phyloP scores from a whole-genome alignment of 2,797 vertebrate species.

The Phataginus tricuspis region DNA sequence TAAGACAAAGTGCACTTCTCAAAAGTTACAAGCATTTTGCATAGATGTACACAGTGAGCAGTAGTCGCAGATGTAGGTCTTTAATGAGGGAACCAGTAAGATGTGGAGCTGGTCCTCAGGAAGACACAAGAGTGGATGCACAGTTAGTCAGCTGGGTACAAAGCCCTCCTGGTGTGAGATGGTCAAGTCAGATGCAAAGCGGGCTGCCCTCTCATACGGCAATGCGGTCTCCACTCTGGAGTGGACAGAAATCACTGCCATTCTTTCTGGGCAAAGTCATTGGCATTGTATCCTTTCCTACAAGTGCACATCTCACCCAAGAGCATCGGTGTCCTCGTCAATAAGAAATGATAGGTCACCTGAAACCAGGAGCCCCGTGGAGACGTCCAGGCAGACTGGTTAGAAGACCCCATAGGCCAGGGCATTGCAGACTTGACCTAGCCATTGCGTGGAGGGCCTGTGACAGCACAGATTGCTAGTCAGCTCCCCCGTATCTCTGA shows the following conservation, averaged over 20 bases:
- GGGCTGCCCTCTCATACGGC: rapidly evolving
- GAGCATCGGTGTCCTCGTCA: background rate
- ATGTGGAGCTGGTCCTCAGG: background rate
- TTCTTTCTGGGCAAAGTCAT: too few species aligned
- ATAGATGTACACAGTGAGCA: too few species aligned
- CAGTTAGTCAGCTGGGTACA: rapidly evolving
- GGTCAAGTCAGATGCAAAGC: rapidly evolving
- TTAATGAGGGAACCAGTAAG: background rate
- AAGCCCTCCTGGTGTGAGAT: rapidly evolving
- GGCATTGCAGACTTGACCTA: background rate
- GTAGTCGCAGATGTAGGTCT: background rate
- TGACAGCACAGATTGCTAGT: rapidly evolving
- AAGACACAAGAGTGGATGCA: rapidly evolving
- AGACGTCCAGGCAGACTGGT: background rate
- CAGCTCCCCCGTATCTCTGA: rapidly evolving
- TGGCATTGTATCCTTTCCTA: rapidly evolving
- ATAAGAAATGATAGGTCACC: background rate
- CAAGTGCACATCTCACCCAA: rapidly evolving
- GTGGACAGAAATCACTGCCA: rapidly evolving
- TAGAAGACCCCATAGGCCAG: rapidly evolving
- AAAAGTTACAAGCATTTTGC: background rate
- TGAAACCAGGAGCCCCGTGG: rapidly evolving
- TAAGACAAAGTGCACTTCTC: background rate
- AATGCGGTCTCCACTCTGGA: rapidly evolving
- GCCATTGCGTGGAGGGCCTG: rapidly evolving